These are phyloP conservation scores for Melinaea marsaeus DNA, from an alignment of 2,888 invertebrate genomes.

Conservation along the genomic window DNA sequence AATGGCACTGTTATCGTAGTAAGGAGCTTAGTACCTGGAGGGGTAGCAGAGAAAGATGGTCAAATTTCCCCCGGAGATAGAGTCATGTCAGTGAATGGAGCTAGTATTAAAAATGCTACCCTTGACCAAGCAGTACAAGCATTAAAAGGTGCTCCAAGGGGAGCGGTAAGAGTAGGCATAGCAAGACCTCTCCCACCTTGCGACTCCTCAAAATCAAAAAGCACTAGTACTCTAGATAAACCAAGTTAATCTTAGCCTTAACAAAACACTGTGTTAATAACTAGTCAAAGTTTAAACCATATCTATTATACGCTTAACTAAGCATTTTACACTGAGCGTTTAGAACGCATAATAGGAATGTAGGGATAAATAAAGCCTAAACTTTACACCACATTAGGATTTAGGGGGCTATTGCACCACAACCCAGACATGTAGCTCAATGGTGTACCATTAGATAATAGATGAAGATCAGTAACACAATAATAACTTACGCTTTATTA, in stretches of 20 bases:
- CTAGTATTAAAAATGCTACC: constrained; percentile 92
- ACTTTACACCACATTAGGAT: constrained; percentile 24
- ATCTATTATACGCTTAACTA: constrained; percentile 51
- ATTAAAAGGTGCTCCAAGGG: constrained; percentile 94
- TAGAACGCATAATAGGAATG: constrained; percentile 31
- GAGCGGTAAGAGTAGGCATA: constrained; percentile 93
- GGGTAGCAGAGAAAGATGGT: constrained; percentile 97
- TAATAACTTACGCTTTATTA: constrained; percentile 73
- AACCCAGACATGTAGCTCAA: constrained; percentile 1
- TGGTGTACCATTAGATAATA: constrained; percentile 20
- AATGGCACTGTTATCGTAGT: constrained; percentile 98
- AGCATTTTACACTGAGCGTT: constrained; percentile 49
- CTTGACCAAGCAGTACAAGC: constrained; percentile 97
- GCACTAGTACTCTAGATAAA: constrained; percentile 62
- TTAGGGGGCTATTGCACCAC: constrained; percentile 33
- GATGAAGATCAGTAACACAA: constrained; percentile 62
- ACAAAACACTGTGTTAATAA: constrained; percentile 40
- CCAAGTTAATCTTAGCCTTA: constrained; percentile 60
- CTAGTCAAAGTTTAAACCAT: constrained; percentile 72
- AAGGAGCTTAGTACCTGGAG: constrained; percentile 97
- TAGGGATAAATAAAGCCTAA: constrained; percentile 23
- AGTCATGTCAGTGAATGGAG: constrained; percentile 93
- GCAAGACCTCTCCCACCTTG: constrained; percentile 86
- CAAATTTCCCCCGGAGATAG: constrained; percentile 97
- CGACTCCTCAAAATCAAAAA: constrained; percentile 60